Base-by-base conservation (phyloP, 2,888 invertebrate genomes). In the Rutpela maculata region DNA sequence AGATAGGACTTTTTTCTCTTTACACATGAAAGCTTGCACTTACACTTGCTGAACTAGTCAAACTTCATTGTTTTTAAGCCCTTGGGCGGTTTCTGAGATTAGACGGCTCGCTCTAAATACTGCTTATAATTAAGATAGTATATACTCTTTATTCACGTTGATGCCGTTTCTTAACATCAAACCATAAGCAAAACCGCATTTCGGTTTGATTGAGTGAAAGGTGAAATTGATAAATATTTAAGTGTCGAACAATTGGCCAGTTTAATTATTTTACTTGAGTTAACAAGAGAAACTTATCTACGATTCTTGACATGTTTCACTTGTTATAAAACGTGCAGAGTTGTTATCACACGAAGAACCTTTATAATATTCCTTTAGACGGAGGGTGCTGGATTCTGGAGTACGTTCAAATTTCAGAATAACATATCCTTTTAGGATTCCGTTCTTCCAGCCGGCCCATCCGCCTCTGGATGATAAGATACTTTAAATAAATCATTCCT, bases 171-270 rank as follows among this genome's bases (percentile, higher is more conserved):
- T 50, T 50, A 15, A 1, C 6, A 50, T n/a, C 12, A n/a, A 50
- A 50, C 3, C 7, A 6, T 50, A 50, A 50, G n/a, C 6, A n/a
- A 17, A 50, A 50, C 50, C 50, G 6, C 50, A n/a, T 50, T 50
- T 50, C n/a, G 15, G 50, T 50, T n/a, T n/a, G 50, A n/a, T 50
- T 18, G 38, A 38, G 63, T 63, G 63, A 63, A 63, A 63, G 63
- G 63, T 38, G 63, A 38, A 63, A 63, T 35, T 63, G 38, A 38
- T 63, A 38, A 63, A 63, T 38, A 38, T 50, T 15, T 63, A 63
- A 38, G 38, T 38, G 18, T 17, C 17, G 17, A 15, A 22, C 7
- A 62, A 31, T n/a, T 26, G n/a, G 59, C 12, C 17, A 12, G 60
- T 22, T 60, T 15, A 22, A n/a, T 26, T 26, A 15, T 26, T 60